These are phyloP conservation scores for Campaea margaritaria DNA, from an alignment of 2,888 invertebrate genomes.

Conservation along the genomic window DNA sequence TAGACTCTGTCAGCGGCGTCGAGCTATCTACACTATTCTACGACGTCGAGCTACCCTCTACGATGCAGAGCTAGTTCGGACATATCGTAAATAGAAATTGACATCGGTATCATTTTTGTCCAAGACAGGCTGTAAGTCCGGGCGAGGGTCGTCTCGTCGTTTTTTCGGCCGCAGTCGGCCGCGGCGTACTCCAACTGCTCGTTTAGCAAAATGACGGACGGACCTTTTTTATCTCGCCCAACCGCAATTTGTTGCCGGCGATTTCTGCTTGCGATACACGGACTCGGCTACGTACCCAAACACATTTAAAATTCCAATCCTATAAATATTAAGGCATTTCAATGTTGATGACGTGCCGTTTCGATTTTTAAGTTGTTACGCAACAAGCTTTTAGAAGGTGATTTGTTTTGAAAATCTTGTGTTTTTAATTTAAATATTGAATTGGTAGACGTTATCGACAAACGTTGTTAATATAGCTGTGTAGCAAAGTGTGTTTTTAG, in stretches of 20 bases:
- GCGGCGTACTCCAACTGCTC: conserved; percentile 66
- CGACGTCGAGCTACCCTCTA: conserved; percentile 14
- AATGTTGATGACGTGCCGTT: conserved; percentile 58
- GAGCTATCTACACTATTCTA: conserved; percentile 11
- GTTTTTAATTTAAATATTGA: too few relatives aligned
- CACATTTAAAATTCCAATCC: conserved; percentile 72
- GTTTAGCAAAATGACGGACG: conserved; percentile 82
- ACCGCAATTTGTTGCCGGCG: conserved; percentile 82
- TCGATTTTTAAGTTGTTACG: conserved; percentile 47
- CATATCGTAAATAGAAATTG: conserved; percentile 68
- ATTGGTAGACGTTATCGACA: too few relatives aligned
- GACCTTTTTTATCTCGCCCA: conserved; percentile 82
- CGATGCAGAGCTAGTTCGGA: conserved; percentile 46
- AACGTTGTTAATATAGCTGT: too few relatives aligned
- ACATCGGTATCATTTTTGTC: conserved; percentile 70
- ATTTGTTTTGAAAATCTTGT: neutral
- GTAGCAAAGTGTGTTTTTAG: too few relatives aligned
- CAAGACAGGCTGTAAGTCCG: conserved; percentile 44
- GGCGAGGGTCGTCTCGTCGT: conserved; percentile 59
- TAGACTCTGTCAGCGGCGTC: conserved; percentile 23
- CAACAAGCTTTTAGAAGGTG: neutral
- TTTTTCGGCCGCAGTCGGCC: conserved; percentile 66
- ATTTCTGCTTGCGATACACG: conserved; percentile 76
- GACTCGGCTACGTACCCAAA: conserved; percentile 56
- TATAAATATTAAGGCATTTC: conserved; percentile 69